Percentiles rank a stretch among this genome's conserved stretches.
Evolutionary conservation across 1,140 invertebrate species (phyloP).

Genomic region (Brachionus plicatilis): DNA sequence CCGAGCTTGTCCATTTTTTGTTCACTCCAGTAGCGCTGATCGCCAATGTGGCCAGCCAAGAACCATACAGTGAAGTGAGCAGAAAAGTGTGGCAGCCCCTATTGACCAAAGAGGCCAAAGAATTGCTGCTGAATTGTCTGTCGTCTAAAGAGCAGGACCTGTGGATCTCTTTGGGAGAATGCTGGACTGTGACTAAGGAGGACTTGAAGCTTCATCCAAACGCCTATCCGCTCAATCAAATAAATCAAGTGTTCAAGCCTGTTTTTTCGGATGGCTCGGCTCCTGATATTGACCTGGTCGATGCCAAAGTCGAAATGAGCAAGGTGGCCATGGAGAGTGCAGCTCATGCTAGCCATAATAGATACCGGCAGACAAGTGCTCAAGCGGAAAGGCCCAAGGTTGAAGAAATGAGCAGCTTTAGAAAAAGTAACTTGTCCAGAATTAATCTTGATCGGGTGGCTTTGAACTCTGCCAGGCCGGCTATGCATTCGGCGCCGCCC

Average conservation of each 20-base stretch:
- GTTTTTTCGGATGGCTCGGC: slow-evolving; percentile 8
- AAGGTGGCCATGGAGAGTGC: not conserved
- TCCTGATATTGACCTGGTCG: not conserved
- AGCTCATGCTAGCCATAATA: not conserved
- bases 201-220: not conserved
- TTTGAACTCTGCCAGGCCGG: not conserved
- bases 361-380: not conserved
- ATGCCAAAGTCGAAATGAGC: not conserved
- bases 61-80: not conserved
- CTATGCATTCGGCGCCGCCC: not conserved
- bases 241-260: not conserved
- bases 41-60: not conserved
- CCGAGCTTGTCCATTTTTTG: slow-evolving; percentile 22
- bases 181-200: not conserved
- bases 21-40: slow-evolving; percentile 23
- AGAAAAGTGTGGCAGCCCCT: slow-evolving; percentile 19
- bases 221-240: not conserved
- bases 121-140: not conserved
- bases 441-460: not conserved
- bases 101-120: slow-evolving; percentile 6
- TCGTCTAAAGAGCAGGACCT: slow-evolving; percentile 11
- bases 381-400: not conserved
- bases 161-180: not conserved
- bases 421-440: not conserved
- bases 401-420: not conserved